These are phyloP conservation scores for Burhinus oedicnemus DNA, from an alignment of 2,113 vertebrate genomes.

Conservation along the genomic window DNA sequence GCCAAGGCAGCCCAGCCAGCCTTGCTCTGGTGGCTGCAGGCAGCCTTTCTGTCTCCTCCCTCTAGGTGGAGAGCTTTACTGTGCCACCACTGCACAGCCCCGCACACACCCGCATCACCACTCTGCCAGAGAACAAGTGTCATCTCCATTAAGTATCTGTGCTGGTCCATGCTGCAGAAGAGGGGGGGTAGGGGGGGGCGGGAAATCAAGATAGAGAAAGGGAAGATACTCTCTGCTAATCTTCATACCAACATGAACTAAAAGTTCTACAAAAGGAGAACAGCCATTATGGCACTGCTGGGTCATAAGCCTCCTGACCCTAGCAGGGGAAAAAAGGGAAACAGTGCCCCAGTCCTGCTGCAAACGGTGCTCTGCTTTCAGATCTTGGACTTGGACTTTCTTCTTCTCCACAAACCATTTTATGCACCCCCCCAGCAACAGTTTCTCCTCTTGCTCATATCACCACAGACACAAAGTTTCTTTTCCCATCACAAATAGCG, in stretches of 20 bases:
- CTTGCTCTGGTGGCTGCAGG: not conserved
- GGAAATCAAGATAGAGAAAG: rapidly evolving
- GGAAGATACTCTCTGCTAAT: not conserved
- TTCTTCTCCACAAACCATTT: not conserved
- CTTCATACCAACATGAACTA: not conserved
- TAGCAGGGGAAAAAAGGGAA: not conserved
- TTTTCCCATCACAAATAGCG: not conserved
- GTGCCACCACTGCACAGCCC: not conserved
- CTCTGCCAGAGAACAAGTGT: too few relatives aligned
- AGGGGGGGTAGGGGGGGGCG: too few relatives aligned
- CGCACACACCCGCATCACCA: rapidly evolving
- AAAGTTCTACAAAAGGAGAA: not conserved
- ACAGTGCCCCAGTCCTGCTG: not conserved
- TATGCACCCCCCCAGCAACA: not conserved
- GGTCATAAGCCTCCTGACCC: rapidly evolving
- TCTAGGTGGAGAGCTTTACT: not conserved
- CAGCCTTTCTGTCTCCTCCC: not conserved
- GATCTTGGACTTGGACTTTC: not conserved
- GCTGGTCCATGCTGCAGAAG: not conserved
- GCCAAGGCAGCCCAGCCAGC: not conserved
- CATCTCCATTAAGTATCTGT: not conserved
- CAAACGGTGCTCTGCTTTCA: not conserved
- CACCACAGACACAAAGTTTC: not conserved
- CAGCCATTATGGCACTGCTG: not conserved
- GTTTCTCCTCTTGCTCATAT: not conserved